Conservation (phyloP, 2,113 vertebrate genomes). For the Grus americana region DNA sequence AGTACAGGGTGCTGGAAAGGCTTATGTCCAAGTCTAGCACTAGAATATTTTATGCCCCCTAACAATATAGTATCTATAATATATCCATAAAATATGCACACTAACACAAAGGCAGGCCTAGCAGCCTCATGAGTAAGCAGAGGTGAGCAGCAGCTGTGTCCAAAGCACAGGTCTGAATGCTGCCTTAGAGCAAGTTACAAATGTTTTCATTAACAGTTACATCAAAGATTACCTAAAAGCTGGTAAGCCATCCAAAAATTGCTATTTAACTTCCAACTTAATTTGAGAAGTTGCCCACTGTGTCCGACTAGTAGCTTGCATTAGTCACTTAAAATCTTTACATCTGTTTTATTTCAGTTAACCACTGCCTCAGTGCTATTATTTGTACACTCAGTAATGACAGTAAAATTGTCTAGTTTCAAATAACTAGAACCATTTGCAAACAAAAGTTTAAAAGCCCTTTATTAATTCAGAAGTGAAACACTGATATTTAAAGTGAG, state of each 20-base stretch:
- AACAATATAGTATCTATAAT: accelerated
- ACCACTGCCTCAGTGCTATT: neutral
- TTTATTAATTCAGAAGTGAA: constrained; percentile 67
- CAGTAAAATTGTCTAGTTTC: neutral
- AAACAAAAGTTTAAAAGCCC: constrained; percentile 45
- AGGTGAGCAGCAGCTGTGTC: neutral
- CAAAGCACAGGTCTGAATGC: accelerated
- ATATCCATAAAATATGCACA: accelerated
- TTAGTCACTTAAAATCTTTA: neutral
- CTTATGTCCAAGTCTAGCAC: neutral
- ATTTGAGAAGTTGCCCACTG: neutral
- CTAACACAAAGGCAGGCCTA: neutral
- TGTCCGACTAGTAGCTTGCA: neutral
- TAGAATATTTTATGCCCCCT: neutral
- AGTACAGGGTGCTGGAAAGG: neutral
- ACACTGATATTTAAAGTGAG: constrained; percentile 61
- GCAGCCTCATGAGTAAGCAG: neutral
- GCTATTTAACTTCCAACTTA: neutral
- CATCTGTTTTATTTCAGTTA: neutral
- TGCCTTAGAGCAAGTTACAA: neutral
- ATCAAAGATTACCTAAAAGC: neutral
- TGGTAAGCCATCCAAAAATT: neutral
- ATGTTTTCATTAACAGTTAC: neutral
- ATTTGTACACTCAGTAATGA: neutral
- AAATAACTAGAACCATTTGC: constrained; percentile 37